Base-by-base conservation (phyloP, 2,797 vertebrate species). In the Parauchenoglanis ngamensis region DNA sequence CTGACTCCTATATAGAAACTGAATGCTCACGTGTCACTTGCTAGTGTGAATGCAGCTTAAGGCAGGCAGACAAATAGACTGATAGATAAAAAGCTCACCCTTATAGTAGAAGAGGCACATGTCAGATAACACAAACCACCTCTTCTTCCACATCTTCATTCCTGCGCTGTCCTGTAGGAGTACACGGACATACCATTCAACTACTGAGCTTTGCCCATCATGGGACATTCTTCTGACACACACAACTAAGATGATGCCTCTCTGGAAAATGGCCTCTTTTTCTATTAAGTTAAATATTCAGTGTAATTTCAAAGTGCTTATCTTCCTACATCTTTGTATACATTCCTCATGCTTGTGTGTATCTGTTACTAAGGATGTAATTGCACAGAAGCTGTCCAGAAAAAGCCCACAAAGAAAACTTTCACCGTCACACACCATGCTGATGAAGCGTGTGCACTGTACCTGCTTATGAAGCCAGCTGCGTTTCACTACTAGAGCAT, bases 391-490 rank as follows among this genome's bases (percentile, higher is more conserved):
- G 2, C 6, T 7, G 73, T 21, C 35, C 12, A 73, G 21, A 44
- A 21, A 15, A 21, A 31, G 3, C 10, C 70, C 28, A 73, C 40
- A 11, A 72, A 44, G 19, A 23, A 67, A 31, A 35, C 11, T 28
- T 1, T 35, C 13, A 35, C 35, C 15, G 31, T 68, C 7, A 72
- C 11, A 44, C 17, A 73, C 35, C 35, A 72, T 11, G 52, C 46
- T 21, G 35, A 7, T 17, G 78, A 10, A 75, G 8, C 2, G 12
- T 57, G 68, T n/a, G 15, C 46, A 12, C 1, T 12, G 25, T 63
- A 85, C 98, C 97, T 99, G 98, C 93, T 99, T 99, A 93, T 99
- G 98, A 92, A 99, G 97, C 98, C 98, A 99, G 92, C 96, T 97
- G 85, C 96, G 96, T 90, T 97, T 98, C 75, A 97, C 94, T 67